Evolutionary conservation across 2,797 vertebrate genomes (phyloP), one percentile per base, ranked within the genome.

Genomic region (Tachyglossus aculeatus): DNA sequence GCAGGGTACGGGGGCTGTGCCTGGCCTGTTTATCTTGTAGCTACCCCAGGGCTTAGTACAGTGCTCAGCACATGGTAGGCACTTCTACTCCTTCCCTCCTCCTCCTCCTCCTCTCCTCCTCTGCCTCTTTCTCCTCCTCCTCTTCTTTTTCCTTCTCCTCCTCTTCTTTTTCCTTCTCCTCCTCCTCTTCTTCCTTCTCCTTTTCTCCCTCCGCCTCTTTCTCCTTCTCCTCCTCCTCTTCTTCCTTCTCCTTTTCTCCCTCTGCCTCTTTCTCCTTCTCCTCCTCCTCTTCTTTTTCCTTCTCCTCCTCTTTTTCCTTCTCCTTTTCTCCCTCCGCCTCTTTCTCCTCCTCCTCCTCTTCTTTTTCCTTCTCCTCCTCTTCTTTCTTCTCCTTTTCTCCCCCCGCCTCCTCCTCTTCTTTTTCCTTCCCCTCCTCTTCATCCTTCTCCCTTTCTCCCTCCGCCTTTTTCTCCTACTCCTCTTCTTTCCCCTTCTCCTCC

Each of bases 171-270:
- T 60, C 31, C 38, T 70, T 56, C 48, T 40, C 54, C 19, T 27
- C 38, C 19, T 38, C 68, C 27, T 25, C 27, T 32, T 22, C 45
- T 11, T 43, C 32, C 13, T 44, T 43, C n/a, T 22, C 37, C 25
- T 53, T 18, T 21, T n/a, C n/a, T n/a, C n/a, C 40, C 68, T 27
- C 65, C 57, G 19, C 13, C 64, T 32, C 18, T 54, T 31, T 54
- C 66, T 36, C 45, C 66, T 58, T 63, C 63, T n/a, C n/a, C n/a
- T n/a, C n/a, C n/a, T n/a, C n/a, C n/a, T n/a, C n/a, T n/a, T n/a
- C n/a, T n/a, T n/a, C 88, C 82, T 84, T 60, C 73, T 72, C 77
- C 73, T 73, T 48, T 66, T 74, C 77, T 71, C 22, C 51, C 66
- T 45, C 71, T 21, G 47, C 63, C 29, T 73, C 57, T 48, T 60